Evolutionary conservation across 2,113 vertebrate species (phyloP).

Genomic region (Neolamprologus toae): DNA sequence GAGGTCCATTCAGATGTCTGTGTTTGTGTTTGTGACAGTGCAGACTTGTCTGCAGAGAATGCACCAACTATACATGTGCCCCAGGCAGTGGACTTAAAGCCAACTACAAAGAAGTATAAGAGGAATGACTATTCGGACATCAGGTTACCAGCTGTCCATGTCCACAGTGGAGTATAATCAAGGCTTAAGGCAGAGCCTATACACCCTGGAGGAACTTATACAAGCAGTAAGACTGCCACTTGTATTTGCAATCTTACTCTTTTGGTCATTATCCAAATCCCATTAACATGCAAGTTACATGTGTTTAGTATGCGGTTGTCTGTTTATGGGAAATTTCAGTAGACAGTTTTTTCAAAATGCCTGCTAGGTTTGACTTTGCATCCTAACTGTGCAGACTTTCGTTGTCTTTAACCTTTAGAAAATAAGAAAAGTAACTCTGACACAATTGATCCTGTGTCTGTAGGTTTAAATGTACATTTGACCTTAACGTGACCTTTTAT

Average conservation of each 20-base stretch:
- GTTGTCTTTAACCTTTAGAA: background rate
- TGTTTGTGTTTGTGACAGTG: background rate
- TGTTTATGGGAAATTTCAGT: background rate
- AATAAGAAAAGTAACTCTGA: background rate
- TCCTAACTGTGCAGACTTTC: background rate
- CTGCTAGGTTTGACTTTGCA: background rate
- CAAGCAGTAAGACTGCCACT: background rate
- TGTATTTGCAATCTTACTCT: background rate
- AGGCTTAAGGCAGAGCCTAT: background rate
- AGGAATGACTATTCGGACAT: background rate
- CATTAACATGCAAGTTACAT: background rate
- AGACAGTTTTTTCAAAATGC: background rate
- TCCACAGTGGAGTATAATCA: background rate
- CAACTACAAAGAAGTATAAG: background rate
- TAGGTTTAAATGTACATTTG: background rate
- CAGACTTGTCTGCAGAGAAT: background rate
- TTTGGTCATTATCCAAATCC: background rate
- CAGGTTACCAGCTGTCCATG: background rate
- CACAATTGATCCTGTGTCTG: background rate
- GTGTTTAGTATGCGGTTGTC: background rate
- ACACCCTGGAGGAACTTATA: background rate
- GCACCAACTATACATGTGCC: background rate
- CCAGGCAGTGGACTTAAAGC: background rate
- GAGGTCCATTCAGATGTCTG: background rate
- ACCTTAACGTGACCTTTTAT: background rate